These are phyloP conservation scores for Bos taurus DNA, from an alignment of 2,113 vertebrate genomes.

Conservation along the genomic window ARS-UCD2.0 NC_037338.1:105677001-105677500, in stretches of 20 bases:
- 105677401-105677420: no score
- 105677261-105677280: rapidly evolving
- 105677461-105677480: rapidly evolving
- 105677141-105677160: no score
- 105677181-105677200: rapidly evolving
- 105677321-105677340: not conserved
- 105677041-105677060: not conserved
- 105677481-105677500: rapidly evolving
- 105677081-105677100: not conserved
- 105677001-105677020: rapidly evolving
- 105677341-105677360: rapidly evolving
- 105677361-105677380: rapidly evolving
- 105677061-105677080: rapidly evolving
- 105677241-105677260: not conserved
- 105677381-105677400: rapidly evolving
- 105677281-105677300: not conserved
- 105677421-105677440: rapidly evolving
- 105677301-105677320: not conserved
- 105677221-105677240: rapidly evolving
- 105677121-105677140: rapidly evolving
- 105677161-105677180: not conserved
- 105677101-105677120: not conserved
- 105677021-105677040: rapidly evolving
- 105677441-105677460: rapidly evolving
- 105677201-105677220: rapidly evolving